Conservation (phyloP, 1,140 invertebrate species). For the Polyergus mexicanus region DNA sequence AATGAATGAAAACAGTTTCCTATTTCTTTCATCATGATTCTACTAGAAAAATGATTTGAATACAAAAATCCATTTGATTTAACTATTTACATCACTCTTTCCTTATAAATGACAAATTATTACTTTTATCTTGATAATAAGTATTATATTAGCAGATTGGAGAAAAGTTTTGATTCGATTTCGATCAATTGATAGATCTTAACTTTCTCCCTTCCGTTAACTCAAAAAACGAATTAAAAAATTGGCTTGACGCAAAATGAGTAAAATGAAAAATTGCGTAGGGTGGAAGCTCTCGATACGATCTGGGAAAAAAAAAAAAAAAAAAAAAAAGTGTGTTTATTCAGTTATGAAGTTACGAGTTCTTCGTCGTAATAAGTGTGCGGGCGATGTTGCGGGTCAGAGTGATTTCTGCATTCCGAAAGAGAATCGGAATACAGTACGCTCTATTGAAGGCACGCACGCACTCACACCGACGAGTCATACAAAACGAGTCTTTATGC, state of each 20-base stretch:
- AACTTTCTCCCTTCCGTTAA: not conserved
- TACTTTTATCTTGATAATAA: not conserved
- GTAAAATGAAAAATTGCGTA: not conserved
- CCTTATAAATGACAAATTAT: not conserved
- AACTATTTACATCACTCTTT: not conserved
- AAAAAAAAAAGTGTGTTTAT: constrained; percentile 4
- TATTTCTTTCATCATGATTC: not conserved
- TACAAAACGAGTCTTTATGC: constrained; percentile 67
- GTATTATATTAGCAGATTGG: not conserved
- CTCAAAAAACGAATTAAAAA: not conserved
- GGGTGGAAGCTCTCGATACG: not conserved
- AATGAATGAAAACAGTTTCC: not conserved
- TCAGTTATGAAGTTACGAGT: not conserved
- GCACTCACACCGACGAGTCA: constrained; percentile 41
- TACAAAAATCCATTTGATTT: not conserved
- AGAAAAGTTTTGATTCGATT: not conserved
- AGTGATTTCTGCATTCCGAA: constrained; percentile 53
- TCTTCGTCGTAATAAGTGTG: not conserved
- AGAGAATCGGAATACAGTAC: constrained; percentile 59
- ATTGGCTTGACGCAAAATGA: not conserved
- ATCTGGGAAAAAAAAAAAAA: no score
- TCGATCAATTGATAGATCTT: not conserved
- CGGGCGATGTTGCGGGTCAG: constrained; percentile 27
- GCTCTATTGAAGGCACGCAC: constrained; percentile 59
- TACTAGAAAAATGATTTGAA: not conserved